Base-by-base conservation (phyloP, 53 echinoderm and acorn worm species). In the Mesocentrotus franciscanus region DNA sequence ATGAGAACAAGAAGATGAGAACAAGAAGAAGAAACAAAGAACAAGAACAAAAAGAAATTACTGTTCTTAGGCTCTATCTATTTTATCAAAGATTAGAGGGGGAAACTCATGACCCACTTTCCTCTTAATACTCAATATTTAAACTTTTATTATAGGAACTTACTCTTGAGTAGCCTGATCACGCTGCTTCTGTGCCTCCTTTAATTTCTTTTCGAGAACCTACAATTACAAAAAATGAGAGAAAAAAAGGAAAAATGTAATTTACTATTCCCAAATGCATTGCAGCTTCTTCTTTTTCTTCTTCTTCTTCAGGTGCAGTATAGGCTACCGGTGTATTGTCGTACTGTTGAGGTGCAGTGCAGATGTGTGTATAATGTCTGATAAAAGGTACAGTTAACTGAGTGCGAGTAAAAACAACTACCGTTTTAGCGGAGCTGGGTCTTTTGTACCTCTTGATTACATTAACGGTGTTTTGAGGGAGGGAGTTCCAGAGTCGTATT, bases 151-250 rank as follows among this genome's bases (percentile, higher is more conserved):
- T 11, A 85, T 10, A n/a, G 6, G 13, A 56, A 90, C 97, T 96
- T 96, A 95, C 95, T 94, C 59, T 60, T 92, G 70, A 61, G 92
- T 95, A 16, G 85, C 96, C 81, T 29, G 89, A 35, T 92, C 81
- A 85, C 85, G 85, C 10, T 85, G 85, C 90, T 95, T 96, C 68
- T 97, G 78, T 61, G 97, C 97, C 56, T 97, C 95, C 68, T 97
- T 96, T 16, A 98, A 95, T 92, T 96, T 96, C 91, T 98, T 96
- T 39, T 98, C 98, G 68, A 98, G 93, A 74, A 94, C 98, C 98
- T 98, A 93, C 30, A 87, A 71, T 14, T 92, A 90, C 49, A 34
- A 78, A 11, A 76, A 89, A 89, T 58, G 24, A 60, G 1, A n/a
- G 56, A 39, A 32, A 24, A 60, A 89, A 60, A 89, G 56, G 11